Evolutionary conservation across 2,113 vertebrate species (phyloP).

Genomic region (Melanocharis versteri): DNA sequence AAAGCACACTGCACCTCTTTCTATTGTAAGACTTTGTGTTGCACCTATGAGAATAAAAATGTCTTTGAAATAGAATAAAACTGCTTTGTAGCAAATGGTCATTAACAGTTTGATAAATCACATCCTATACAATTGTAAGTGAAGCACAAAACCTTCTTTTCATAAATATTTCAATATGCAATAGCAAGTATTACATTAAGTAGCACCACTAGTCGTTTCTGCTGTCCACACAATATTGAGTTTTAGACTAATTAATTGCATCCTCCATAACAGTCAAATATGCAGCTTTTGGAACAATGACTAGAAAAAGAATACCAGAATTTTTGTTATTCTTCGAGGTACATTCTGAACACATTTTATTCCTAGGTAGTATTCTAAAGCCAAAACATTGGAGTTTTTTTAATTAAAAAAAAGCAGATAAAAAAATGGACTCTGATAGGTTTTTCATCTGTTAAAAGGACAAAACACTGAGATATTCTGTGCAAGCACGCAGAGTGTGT

Average conservation of each 20-base stretch:
- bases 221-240: not conserved
- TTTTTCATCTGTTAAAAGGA: not conserved
- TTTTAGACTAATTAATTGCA: not conserved
- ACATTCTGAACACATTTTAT: not conserved
- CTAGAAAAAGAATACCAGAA: not conserved
- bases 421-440: not conserved
- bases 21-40: not conserved
- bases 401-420: not conserved
- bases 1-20: not conserved
- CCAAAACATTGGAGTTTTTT: not conserved
- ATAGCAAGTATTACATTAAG: not conserved
- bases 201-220: not conserved
- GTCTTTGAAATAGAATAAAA: not conserved
- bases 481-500: not conserved
- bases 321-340: not conserved
- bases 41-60: not conserved
- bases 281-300: not conserved
- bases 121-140: not conserved
- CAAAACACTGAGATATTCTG: not conserved
- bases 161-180: conserved; percentile 11
- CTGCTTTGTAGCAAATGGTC: not conserved
- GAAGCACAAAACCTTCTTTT: not conserved
- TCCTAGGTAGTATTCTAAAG: not conserved
- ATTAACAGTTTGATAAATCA: not conserved
- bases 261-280: not conserved